Evolutionary conservation across 2,888 invertebrate species (phyloP), one percentile per base, ranked within the genome.

Genomic region (Seira sanloemensis): DNA sequence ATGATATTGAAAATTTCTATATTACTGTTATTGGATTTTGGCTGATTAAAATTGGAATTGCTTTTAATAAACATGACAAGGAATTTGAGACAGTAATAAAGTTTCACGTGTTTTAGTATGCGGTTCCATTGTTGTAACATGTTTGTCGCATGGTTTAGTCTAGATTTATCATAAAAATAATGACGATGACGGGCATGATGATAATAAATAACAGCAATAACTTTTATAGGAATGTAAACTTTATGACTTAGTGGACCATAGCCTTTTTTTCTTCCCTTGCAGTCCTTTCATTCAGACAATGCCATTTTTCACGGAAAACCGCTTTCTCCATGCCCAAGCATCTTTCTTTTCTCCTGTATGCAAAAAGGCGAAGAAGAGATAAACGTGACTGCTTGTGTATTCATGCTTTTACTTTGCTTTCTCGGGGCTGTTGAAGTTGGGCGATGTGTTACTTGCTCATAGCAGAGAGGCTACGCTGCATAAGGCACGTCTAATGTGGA

Each of bases 151-250:
- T 58, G 24, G 37, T 19, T 69, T 68, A 9, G 19, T 54, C 23
- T n/a, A 69, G 75, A 81, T 81, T 81, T 81, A 75, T 75, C 75
- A 81, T 80, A 81, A 81, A 58, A 58, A 18, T 68, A 75, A 75
- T 81, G 71, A 58, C 58, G 18, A 58, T 58, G 58, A 58, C 58
- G 58, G 58, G 25, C 12, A 71, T 67, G 24, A 68, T 80, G 58
- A 80, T 58, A 25, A 62, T 25, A 74, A n/a, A 73, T 74, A 68
- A 68, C 25, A 68, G 50, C 46, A 74, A 58, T 37, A 73, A 67
- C 67, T 81, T 67, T 75, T 50, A 75, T 62, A 81, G 75, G 27
- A 65, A 81, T 75, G 75, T 71, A 75, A 69, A 67, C 69, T 81
- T 76, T 71, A 76, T 46, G 69, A 65, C 12, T 25, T 26, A 12